Percentiles rank a stretch among this genome's conserved stretches.
These are phyloP conservation scores for Sphyrna mokarran DNA, from an alignment of 2,113 vertebrate species.

Conservation along the genomic window DNA sequence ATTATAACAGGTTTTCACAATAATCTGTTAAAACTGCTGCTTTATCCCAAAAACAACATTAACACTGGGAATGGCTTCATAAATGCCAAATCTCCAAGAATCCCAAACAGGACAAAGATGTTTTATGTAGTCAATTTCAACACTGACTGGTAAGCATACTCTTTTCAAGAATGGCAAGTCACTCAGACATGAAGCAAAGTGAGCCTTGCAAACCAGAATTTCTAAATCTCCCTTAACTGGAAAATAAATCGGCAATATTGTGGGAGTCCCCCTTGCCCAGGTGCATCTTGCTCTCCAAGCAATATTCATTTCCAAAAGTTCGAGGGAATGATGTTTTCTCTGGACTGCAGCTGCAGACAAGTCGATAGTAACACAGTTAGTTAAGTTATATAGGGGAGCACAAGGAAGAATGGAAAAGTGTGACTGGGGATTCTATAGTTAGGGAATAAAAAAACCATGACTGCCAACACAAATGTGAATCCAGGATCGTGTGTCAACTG, in stretches of 20 bases:
- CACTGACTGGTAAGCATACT: too few species aligned
- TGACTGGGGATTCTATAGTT: too few species aligned
- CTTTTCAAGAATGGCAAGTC: too few species aligned
- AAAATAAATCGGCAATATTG: background rate
- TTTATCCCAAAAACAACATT: background rate
- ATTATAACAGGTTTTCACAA: background rate
- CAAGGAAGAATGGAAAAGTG: too few species aligned
- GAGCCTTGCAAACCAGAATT: background rate
- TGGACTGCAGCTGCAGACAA: too few species aligned
- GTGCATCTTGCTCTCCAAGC: too few species aligned
- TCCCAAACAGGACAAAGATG: background rate
- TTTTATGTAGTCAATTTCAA: background rate
- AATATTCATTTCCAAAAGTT: too few species aligned
- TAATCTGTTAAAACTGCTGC: background rate
- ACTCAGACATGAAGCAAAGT: background rate
- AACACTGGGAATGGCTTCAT: background rate
- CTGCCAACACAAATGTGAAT: background rate
- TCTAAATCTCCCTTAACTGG: background rate
- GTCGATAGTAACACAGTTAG: too few species aligned
- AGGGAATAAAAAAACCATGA: background rate
- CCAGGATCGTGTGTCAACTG: background rate
- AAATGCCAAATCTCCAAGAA: background rate
- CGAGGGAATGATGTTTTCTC: too few species aligned
- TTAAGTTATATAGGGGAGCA: too few species aligned
- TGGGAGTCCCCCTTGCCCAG: too few species aligned